Evolutionary conservation across 1,140 invertebrate genomes (phyloP).

Genomic region (Scaptodrosophila lebanonensis): DNA sequence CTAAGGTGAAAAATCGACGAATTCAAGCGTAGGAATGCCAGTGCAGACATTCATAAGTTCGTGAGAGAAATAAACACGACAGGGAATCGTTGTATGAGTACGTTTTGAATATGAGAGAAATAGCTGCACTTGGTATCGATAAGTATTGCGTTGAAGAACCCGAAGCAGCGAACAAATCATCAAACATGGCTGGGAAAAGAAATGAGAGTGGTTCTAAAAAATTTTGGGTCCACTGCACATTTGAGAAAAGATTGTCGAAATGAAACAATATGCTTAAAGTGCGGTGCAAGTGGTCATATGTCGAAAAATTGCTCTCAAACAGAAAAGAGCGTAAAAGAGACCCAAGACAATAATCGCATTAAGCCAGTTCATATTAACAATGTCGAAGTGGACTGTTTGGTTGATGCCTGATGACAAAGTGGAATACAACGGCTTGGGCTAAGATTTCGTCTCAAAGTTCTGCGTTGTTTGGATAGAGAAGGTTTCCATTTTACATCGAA

Average conservation of each 20-base stretch:
- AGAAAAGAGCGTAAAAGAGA: neutral
- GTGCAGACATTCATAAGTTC: too few relatives aligned
- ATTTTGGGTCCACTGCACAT: conserved; percentile 5
- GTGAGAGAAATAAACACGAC: too few relatives aligned
- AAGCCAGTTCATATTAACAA: conserved; percentile 1
- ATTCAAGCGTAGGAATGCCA: too few relatives aligned
- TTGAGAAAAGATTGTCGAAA: conserved; percentile 10
- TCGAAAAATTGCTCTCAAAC: conserved; percentile 8
- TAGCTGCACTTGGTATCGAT: too few relatives aligned
- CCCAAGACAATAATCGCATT: neutral
- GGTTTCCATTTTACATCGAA: neutral
- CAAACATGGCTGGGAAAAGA: conserved; percentile 1
- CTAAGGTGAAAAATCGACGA: too few relatives aligned
- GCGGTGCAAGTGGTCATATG: conserved; percentile 14
- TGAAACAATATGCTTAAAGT: conserved; percentile 26
- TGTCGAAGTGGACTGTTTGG: conserved; percentile 2
- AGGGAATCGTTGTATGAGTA: too few relatives aligned
- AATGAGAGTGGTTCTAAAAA: neutral
- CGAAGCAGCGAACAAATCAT: neutral
- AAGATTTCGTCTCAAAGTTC: conserved; percentile 9
- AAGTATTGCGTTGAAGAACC: neutral
- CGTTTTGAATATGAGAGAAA: too few relatives aligned
- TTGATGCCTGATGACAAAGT: conserved; percentile 10
- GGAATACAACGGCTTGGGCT: conserved; percentile 3
- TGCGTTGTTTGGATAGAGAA: neutral